These are phyloP conservation scores for Euplexia lucipara DNA, from an alignment of 2,888 invertebrate genomes.

Conservation along the genomic window DNA sequence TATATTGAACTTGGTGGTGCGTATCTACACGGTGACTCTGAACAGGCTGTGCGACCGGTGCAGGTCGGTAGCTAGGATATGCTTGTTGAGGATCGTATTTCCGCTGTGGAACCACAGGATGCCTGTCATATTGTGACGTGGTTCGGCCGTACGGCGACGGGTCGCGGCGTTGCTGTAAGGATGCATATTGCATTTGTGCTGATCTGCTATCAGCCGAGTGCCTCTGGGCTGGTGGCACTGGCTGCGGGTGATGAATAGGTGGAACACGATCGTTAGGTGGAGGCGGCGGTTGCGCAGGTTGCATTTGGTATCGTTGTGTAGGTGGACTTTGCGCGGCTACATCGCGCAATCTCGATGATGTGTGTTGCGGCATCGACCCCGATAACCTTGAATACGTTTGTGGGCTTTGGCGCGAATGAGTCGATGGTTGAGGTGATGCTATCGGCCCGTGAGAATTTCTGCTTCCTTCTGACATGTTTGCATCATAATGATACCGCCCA, in stretches of 20 bases:
- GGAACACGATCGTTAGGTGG: constrained; percentile 88
- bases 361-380: constrained; percentile 82
- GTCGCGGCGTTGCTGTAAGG: constrained; percentile 80
- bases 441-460: constrained; percentile 78
- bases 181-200: constrained; percentile 75
- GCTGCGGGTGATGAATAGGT: constrained; percentile 86
- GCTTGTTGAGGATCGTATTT: constrained; percentile 87
- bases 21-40: constrained; percentile 82
- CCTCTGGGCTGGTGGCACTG: constrained; percentile 76
- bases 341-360: constrained; percentile 80
- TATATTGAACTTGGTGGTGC: constrained; percentile 81
- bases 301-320: constrained; percentile 80
- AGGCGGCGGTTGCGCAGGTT: constrained; percentile 80
- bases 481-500: constrained; percentile 82
- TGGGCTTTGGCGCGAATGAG: constrained; percentile 83
- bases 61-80: constrained; percentile 85
- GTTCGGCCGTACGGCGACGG: constrained; percentile 79
- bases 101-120: constrained; percentile 78
- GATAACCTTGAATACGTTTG: constrained; percentile 84
- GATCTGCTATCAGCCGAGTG: constrained; percentile 76
- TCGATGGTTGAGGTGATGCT: constrained; percentile 82
- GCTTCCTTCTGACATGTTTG: constrained; percentile 75
- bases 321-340: constrained; percentile 79
- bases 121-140: constrained; percentile 82
- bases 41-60: constrained; percentile 75